Percentiles rank a stretch among this genome's conserved stretches.
Conservation (phyloP, 2,113 vertebrate genomes). For the Trichomycterus rosablanca region DNA sequence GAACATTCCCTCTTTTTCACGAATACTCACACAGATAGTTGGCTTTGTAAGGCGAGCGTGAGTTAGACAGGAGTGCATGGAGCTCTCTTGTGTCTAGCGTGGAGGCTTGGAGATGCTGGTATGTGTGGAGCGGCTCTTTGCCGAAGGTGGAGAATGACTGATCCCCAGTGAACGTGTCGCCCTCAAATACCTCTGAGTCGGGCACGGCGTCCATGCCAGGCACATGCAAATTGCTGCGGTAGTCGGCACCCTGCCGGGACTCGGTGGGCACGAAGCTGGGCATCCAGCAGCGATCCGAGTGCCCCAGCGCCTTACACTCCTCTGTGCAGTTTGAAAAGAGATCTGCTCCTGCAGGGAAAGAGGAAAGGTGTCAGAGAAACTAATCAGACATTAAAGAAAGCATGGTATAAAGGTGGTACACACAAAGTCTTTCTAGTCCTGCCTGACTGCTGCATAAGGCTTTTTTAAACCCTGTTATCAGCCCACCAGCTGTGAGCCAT, state of each 20-base stretch:
- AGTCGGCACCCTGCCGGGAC: constrained; percentile 91
- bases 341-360: constrained; percentile 76
- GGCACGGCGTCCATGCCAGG: constrained; percentile 98
- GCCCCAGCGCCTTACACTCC: constrained; percentile 97
- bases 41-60: constrained; percentile 89
- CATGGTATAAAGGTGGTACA: neutral
- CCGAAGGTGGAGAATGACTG: constrained; percentile 95
- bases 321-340: constrained; percentile 98
- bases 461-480: neutral
- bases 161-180: constrained; percentile 80
- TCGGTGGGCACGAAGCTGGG: constrained; percentile 91
- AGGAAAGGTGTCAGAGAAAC: constrained; percentile 2
- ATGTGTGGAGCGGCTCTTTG: constrained; percentile 82
- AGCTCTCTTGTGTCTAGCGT: constrained; percentile 90
- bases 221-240: constrained; percentile 97
- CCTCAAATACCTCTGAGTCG: constrained; percentile 95
- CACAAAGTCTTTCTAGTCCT: neutral
- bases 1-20: constrained; percentile 14
- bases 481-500: neutral
- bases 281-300: constrained; percentile 99
- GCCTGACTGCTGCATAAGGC: neutral
- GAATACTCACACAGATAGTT: constrained; percentile 94
- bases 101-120: constrained; percentile 59
- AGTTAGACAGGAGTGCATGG: constrained; percentile 88
- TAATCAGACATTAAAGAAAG: neutral